Base-by-base conservation (phyloP, 2,888 invertebrate genomes). In the Drosophila tripunctata region DNA sequence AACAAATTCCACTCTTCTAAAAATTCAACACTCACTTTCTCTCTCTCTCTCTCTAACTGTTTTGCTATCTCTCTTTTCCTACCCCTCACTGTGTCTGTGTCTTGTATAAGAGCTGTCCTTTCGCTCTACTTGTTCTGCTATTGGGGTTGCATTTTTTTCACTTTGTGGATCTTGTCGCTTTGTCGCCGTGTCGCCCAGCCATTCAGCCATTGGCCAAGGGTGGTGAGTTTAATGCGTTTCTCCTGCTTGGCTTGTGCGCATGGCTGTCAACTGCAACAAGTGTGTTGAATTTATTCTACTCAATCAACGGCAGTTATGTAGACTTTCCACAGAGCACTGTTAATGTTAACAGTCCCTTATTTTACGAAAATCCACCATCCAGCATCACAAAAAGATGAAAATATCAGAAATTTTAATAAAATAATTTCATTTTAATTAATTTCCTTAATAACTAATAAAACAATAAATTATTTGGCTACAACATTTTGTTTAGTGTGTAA, bases 141-240 rank as follows among this genome's bases (percentile, higher is more conserved):
- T 62, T 56, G 74, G 71, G 70, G 64, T 63, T 56, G 47, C 21
- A 27, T 19, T 14, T 5, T 5, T 17, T 21, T 14, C 24, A 35
- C 6, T 41, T 15, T 68, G 76, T 66, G 61, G 60, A 72, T 27
- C 21, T 17, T 78, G 87, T 87, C 71, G 87, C 85, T 68, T 81
- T 83, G 82, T 84, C 73, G 82, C 81, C 3, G 17, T 83, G 82
- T 87, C 71, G 82, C 78, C 4, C 14, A 7, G 19, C 43, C 36
- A n/a, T 73, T 76, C 87, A 80, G 70, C 80, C 80, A 81, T 86
- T 87, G 78, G 70, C 73, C 57, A 54, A 31, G 64, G 67, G 67
- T 85, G 83, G 87, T 83, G 76, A 67, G 52, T 76, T 71, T 8
- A 4, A n/a, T n/a, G 2, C 0, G 4, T 30, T 8, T 10, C 5